phyloP scores from a whole-genome alignment of 2,888 invertebrate genomes.

The Pseudoips prasinana region DNA sequence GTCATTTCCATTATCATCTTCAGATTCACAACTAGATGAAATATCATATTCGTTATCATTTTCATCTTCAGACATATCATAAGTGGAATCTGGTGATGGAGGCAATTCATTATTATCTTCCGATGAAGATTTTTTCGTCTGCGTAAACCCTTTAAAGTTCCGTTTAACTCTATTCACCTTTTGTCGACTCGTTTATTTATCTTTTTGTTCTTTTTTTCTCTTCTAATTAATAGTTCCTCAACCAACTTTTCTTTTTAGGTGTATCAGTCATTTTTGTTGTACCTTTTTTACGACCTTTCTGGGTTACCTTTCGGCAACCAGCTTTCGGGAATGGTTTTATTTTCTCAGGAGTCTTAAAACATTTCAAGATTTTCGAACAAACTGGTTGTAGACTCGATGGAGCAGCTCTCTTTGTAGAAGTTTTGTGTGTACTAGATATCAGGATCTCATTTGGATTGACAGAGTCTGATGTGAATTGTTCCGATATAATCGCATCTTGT shows the following conservation, averaged over 20 bases:
- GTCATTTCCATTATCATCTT: too few species aligned
- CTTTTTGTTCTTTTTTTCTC: neutral
- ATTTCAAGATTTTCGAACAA: neutral
- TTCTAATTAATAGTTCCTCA: neutral
- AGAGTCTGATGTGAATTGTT: neutral
- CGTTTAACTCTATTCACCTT: too few species aligned
- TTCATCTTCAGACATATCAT: too few species aligned
- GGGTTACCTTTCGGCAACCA: constrained; percentile 9
- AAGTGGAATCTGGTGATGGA: too few species aligned
- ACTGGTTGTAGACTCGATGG: neutral
- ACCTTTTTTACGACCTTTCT: constrained; percentile 17
- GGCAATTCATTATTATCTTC: too few species aligned
- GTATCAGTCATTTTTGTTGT: constrained; percentile 23
- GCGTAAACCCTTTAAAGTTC: too few species aligned
- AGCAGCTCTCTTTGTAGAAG: neutral
- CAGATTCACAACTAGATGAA: too few species aligned
- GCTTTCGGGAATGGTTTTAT: constrained; percentile 24
- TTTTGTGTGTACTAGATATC: neutral
- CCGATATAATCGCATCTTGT: neutral
- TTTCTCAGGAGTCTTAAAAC: constrained; percentile 15
- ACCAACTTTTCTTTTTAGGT: neutral
- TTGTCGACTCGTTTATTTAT: too few species aligned
- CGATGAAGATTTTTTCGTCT: too few species aligned
- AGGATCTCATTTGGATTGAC: neutral
- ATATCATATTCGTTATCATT: too few species aligned